These are phyloP conservation scores for Maniola jurtina DNA, from an alignment of 1,140 invertebrate species.

Conservation along the genomic window DNA sequence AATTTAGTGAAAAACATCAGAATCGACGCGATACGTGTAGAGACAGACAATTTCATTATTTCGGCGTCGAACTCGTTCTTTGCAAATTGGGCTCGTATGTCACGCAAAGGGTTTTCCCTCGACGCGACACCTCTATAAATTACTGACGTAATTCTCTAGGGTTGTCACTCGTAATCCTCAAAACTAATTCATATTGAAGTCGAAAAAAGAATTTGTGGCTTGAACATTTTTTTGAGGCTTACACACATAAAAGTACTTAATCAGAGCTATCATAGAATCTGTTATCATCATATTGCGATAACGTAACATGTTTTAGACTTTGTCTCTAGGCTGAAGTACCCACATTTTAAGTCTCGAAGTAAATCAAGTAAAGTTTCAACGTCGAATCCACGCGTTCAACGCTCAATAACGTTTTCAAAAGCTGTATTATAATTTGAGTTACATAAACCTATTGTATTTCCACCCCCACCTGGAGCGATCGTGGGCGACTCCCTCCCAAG, in stretches of 20 bases:
- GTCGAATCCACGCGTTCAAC: conserved; percentile 18
- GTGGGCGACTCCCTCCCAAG: conserved; percentile 9
- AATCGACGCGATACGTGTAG: neutral
- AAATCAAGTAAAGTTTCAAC: conserved; percentile 10
- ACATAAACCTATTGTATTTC: conserved; percentile 58
- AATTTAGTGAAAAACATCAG: too few relatives aligned
- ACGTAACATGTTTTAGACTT: too few relatives aligned
- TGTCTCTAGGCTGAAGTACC: neutral
- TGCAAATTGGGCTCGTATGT: conserved; percentile 36
- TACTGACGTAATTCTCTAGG: conserved; percentile 4
- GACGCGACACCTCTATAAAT: conserved; percentile 18
- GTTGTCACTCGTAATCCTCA: neutral
- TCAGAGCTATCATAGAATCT: too few relatives aligned
- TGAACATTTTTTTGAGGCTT: neutral
- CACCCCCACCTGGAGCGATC: conserved; percentile 20
- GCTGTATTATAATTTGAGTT: conserved; percentile 61
- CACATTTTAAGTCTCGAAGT: neutral
- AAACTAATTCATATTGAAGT: too few relatives aligned
- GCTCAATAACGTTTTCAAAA: conserved; percentile 55
- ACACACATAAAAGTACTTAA: too few relatives aligned
- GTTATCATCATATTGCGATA: too few relatives aligned
- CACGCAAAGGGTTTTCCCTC: conserved; percentile 34
- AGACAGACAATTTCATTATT: conserved; percentile 33
- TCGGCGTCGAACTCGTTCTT: conserved; percentile 30
- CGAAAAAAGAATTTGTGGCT: too few relatives aligned